phyloP scores from a whole-genome alignment of 2,113 vertebrate genomes.

The Cyprinus carpio region DNA sequence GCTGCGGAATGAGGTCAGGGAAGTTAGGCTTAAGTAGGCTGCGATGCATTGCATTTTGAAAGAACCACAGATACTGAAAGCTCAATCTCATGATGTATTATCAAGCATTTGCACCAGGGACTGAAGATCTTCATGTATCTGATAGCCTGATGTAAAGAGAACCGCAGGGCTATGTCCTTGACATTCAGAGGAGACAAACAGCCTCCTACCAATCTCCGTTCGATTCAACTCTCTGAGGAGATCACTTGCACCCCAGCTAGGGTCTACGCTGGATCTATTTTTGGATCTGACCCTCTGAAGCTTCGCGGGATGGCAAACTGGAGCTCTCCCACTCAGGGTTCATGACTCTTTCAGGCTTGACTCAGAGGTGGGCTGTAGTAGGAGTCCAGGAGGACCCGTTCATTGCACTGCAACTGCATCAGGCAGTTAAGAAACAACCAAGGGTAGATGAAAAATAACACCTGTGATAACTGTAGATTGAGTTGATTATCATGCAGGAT shows the following conservation, averaged over 20 bases:
- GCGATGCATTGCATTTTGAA: neutral
- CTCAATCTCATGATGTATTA: neutral
- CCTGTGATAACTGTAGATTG: neutral
- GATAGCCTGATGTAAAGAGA: neutral
- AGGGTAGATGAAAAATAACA: neutral
- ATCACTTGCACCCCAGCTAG: constrained; percentile 3
- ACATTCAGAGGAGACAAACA: constrained; percentile 1
- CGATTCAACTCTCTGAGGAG: neutral
- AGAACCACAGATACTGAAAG: neutral
- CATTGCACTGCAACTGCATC: neutral
- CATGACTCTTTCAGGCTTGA: neutral
- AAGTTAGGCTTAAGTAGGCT: constrained; percentile 21
- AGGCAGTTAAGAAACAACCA: neutral
- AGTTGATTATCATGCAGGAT: neutral
- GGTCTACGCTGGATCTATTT: constrained; percentile 4
- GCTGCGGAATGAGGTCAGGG: constrained; percentile 16
- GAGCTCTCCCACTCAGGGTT: constrained; percentile 22
- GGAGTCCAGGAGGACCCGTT: constrained; percentile 14
- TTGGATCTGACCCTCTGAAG: constrained; percentile 8
- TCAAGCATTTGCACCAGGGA: neutral
- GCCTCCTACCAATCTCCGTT: neutral
- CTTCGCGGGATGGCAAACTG: neutral
- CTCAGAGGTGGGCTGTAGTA: constrained; percentile 24
- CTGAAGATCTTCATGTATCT: neutral
- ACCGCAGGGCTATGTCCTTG: neutral